These are phyloP conservation scores for Drosophila vallismaia DNA, from an alignment of 2,888 invertebrate species.

Conservation along the genomic window DNA sequence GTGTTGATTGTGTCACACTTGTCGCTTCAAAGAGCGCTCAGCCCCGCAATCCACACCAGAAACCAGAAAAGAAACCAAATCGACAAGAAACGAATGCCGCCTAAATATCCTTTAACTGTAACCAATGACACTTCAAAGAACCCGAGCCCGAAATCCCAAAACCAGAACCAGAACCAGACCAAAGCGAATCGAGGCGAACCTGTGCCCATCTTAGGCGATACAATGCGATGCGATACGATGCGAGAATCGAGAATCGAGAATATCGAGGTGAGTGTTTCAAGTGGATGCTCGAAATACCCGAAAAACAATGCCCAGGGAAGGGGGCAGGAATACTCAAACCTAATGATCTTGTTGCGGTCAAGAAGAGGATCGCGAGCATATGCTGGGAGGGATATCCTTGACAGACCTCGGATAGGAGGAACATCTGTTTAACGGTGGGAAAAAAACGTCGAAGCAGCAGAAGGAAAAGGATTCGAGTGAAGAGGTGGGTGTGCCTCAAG, in stretches of 20 bases:
- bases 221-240: too few species aligned
- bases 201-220: constrained; percentile 46
- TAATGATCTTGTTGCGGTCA: constrained; percentile 65
- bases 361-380: constrained; percentile 43
- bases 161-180: constrained; percentile 7
- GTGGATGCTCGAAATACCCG: constrained; percentile 4
- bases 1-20: constrained; percentile 80
- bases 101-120: constrained; percentile 81
- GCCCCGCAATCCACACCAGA: neutral
- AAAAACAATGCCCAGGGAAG: constrained; percentile 9
- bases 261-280: constrained; percentile 11
- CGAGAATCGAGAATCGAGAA: constrained; percentile 25
- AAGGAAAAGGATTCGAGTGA: constrained; percentile 14
- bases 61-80: neutral
- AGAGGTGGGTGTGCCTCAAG: constrained; percentile 10
- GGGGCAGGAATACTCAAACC: constrained; percentile 48
- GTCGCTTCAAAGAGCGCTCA: constrained; percentile 52
- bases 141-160: constrained; percentile 20
- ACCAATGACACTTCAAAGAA: constrained; percentile 79
- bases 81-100: constrained; percentile 56
- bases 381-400: constrained; percentile 69
- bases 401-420: constrained; percentile 37
- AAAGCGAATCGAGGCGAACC: constrained; percentile 49
- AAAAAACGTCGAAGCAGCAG: too few species aligned
- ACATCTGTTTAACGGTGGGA: constrained; percentile 25